Evolutionary conservation across 2,113 vertebrate species (phyloP), one percentile per base, ranked within the genome.

Genomic region (Asarcornis scutulata): DNA sequence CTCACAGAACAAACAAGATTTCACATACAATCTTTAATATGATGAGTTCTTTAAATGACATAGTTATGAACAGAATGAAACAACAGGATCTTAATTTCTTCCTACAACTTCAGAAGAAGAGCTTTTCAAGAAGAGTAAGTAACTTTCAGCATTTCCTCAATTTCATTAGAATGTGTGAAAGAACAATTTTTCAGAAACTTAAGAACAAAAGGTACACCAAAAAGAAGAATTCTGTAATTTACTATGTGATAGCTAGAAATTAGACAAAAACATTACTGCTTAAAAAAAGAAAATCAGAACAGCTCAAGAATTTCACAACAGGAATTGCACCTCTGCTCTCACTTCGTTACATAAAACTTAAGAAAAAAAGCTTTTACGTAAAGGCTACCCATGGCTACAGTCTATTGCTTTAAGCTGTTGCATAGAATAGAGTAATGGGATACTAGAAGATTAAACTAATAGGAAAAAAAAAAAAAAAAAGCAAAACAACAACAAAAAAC

Each of bases 351-450:
- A 46, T 0, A 42, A 11, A 36, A 89, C 20, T 53, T 84, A 27
- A 93, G 46, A 64, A 80, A 83, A 63, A 94, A 73, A 88, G 20
- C 48, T 95, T 91, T 92, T 75, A 93, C 17, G 34, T 44, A 86
- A 67, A 89, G 48, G 82, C 38, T 88, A 82, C 7, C 26, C 40
- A 42, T 60, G 31, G 53, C 53, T 50, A 14, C 20, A 50, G 64
- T 0, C 1, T n/a, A 82, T 32, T 58, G 26, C 66, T 96, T 85
- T 92, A 83, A 95, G 91, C 78, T 93, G 44, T 75, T 75, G 81
- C 27, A 83, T 91, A 93, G n/a, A 89, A 83, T 22, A 20, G n/a
- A 76, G 32, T 91, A 83, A 86, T 25, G 55, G 52, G 23, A 42
- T 44, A 88, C 23, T 8, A 42, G 15, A 62, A 71, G 40, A 48